Base-by-base conservation (phyloP, 1,140 invertebrate species). In the Himalopsyche phryganea region DNA sequence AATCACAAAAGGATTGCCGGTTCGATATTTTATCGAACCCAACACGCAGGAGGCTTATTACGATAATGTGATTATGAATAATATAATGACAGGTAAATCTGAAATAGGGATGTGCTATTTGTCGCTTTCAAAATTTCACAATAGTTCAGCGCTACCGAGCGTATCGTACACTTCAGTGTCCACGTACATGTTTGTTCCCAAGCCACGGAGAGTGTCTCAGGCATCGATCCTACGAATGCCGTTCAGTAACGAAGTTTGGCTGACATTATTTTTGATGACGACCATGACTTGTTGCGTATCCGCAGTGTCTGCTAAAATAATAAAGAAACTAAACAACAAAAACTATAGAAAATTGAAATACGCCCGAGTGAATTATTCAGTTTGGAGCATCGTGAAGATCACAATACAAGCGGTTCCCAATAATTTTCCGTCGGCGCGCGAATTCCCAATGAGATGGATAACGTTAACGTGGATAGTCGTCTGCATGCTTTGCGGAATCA, bases 71-170 rank as follows among this genome's bases (percentile, higher is more conserved):
- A n/a, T 46, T 15, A 46, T 45, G 11, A 36, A 45, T 10, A 42
- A 54, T 14, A 36, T 54, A 1, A 6, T 7, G 1, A 36, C 4
- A 14, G 51, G 42, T 7, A 46, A 9, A 11, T 54, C 51, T 4
- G 51, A 54, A 35, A 23, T 54, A n/a, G 42, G 14, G 4, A 28
- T 13, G 1, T 54, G 51, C n/a, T 54, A 41, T 19, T n/a, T 54
- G 11, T 54, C 23, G 42, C 13, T 54, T 13, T 36, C 3, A 17
- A 54, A 46, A 14, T 33, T 46, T 7, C 2, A 14, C n/a, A 46
- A 33, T 6, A 4, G 38, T 1, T 14, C 17, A 6, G 13, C 20
- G 7, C n/a, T n/a, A 6, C 51, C 51, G n/a, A 46, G 23, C 2
- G 20, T 36, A 14, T 54, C 51, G 0, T 54, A 46, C 18, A 23